Percentiles rank a stretch among this genome's conserved stretches.
Conservation (phyloP, 2,888 invertebrate species). For the Encarsia formosa region DNA sequence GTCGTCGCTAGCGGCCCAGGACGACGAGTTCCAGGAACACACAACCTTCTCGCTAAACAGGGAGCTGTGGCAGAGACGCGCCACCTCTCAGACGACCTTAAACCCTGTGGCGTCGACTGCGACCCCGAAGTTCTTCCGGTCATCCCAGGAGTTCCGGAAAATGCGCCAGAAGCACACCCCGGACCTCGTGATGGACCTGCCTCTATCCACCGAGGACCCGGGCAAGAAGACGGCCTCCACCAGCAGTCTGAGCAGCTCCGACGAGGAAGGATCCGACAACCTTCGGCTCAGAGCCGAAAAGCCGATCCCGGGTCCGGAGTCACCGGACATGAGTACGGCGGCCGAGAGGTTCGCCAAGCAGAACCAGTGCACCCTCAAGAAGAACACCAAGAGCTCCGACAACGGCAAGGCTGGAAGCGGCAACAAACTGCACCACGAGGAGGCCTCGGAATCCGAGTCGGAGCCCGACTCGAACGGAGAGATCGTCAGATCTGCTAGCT, state of each 20-base stretch:
- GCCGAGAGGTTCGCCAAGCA: conserved; percentile 76
- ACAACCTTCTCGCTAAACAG: conserved; percentile 55
- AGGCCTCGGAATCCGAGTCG: conserved; percentile 17
- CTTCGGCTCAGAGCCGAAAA: conserved; percentile 40
- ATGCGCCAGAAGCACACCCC: conserved; percentile 63
- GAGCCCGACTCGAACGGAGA: conserved; percentile 36
- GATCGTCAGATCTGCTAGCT: conserved; percentile 44
- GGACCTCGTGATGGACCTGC: conserved; percentile 79
- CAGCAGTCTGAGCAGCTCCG: conserved; percentile 46
- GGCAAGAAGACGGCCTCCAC: conserved; percentile 43
- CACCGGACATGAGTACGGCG: conserved; percentile 67
- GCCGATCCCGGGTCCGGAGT: conserved; percentile 52
- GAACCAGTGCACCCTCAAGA: conserved; percentile 74
- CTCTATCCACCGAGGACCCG: conserved; percentile 53
- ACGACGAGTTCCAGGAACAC: conserved; percentile 14
- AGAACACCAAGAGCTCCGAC: conserved; percentile 56
- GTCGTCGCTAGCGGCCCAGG: conserved; percentile 4
- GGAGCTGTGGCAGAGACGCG: conserved; percentile 62
- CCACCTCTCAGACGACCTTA: conserved; percentile 54
- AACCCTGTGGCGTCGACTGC: conserved; percentile 38
- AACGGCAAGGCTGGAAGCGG: conserved; percentile 23
- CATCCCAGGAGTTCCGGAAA: conserved; percentile 50
- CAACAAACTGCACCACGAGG: neutral
- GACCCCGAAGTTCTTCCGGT: conserved; percentile 50
- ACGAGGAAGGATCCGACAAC: conserved; percentile 33